Evolutionary conservation across 1,140 invertebrate genomes (phyloP), one percentile per base, ranked within the genome.

Genomic region (Microplitis mediator): DNA sequence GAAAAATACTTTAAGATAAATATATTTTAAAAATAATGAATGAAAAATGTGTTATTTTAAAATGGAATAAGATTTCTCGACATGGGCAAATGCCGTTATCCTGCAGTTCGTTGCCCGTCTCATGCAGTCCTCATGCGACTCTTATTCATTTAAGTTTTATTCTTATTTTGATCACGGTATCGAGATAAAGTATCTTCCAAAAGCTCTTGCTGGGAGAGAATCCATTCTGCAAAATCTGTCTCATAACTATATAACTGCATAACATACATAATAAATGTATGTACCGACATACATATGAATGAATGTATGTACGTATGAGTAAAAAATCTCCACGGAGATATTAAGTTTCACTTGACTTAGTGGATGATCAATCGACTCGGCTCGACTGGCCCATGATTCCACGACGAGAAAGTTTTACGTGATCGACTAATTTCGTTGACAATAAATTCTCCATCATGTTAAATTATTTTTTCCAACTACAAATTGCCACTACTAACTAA

Each of bases 341-440:
- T 64, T 16, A 50, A 64, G 62, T 64, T 64, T 64, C 62, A 64
- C 62, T 64, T 64, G 14, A 16, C 36, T 50, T 36, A 4, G 39
- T 64, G 39, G 35, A 45, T 50, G 39, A 50, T 64, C 62, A 23
- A 45, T 64, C 45, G 35, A 64, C 16, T 50, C 45, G 35, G 45
- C 16, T 50, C 14, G 39, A 64, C 6, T 35, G 60, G 13, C 14
- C 60, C 60, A 11, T 39, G 39, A 39, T 39, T 39, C 39, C 5
- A 4, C 39, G 39, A 62, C 34, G 60, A 62, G 60, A 66, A 62
- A 62, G 60, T 62, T 34, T 31, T 11, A 36, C 60, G 73, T 65
- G 73, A 77, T 73, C 73, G 23, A 58, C 56, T 58, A 58, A 58
- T 58, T 54, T 54, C 5, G 56, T 58, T 39, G 39, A 39, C 39